Percentiles rank a stretch among this genome's conserved stretches.
These are phyloP conservation scores for Notothenia coriiceps DNA, from an alignment of 2,113 vertebrate genomes.

Conservation along the genomic window DNA sequence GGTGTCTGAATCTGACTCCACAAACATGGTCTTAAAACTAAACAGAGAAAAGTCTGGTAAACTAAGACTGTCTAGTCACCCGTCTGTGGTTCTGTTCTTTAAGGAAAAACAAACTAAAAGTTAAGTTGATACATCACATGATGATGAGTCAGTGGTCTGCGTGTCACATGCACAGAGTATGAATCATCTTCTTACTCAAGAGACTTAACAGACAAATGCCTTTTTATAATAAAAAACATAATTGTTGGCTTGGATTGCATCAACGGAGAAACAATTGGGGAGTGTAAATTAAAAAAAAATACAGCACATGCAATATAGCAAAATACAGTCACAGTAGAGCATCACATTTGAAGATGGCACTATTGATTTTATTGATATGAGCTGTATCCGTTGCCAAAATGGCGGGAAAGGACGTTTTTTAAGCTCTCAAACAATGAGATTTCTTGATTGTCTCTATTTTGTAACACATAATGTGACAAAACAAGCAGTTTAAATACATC, in stretches of 20 bases:
- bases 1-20: background rate
- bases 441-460: no score
- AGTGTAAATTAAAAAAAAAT: background rate
- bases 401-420: no score
- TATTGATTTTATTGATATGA: no score
- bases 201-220: background rate
- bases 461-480: no score
- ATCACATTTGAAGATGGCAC: background rate
- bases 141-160: conserved; percentile 43
- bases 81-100: conserved; percentile 9
- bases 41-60: background rate
- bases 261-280: background rate
- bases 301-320: background rate
- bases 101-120: conserved; percentile 40
- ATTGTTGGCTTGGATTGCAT: background rate
- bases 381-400: no score
- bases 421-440: no score
- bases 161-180: conserved; percentile 6
- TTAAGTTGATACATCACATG: background rate
- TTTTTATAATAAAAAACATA: background rate
- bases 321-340: background rate
- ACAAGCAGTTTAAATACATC: no score
- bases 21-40: background rate
- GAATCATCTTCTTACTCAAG: conserved; percentile 10
- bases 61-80: background rate